Evolutionary conservation across 1,140 invertebrate genomes (phyloP), one percentile per base, ranked within the genome.

Genomic region (Kradibia gibbosae): DNA sequence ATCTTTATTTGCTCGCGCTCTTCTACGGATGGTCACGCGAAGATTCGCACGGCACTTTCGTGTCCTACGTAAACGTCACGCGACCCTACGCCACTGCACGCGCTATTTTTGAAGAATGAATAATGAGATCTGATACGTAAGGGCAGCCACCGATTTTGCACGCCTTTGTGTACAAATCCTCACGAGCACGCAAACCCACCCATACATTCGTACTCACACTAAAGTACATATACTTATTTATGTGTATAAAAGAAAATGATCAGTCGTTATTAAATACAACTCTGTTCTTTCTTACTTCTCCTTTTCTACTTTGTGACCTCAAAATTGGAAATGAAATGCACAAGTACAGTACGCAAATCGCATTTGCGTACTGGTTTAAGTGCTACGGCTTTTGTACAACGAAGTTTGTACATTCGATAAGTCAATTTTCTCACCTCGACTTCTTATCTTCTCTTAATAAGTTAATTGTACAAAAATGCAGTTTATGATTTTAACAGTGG

Each of bases 1-100:
- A 31, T 67, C 62, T 55, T 62, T 75, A 53, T 67, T 42, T 36
- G 57, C 17, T 34, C 31, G 28, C 28, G 36, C 57, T 36, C 48
- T 67, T 50, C 55, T 17, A 53, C 57, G 78, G 39, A 57, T 60
- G 78, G 70, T 80, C 78, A 80, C 78, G 71, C 78, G 31, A 80
- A 74, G 70, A 80, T 65, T 74, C 78, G 70, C 42, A 10, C 55
- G 70, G 36, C 10, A 48, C 39, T 74, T 74, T 50, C 48, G 48
- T 25, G 50, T 42, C 22, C 1, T 28, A 20, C 45, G 65, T 39
- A 28, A 65, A 34, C 36, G 25, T 79, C 50, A 72, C 67, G 74
- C 74, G 28, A 77, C 57, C 53, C 17, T 1, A 11, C 34, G 48
- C 53, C 20, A 1, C 7, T 67, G 22, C 73, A 60, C 34, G 73